Base-by-base conservation (phyloP, 2,113 vertebrate species). In the Lophura nycthemera region DNA sequence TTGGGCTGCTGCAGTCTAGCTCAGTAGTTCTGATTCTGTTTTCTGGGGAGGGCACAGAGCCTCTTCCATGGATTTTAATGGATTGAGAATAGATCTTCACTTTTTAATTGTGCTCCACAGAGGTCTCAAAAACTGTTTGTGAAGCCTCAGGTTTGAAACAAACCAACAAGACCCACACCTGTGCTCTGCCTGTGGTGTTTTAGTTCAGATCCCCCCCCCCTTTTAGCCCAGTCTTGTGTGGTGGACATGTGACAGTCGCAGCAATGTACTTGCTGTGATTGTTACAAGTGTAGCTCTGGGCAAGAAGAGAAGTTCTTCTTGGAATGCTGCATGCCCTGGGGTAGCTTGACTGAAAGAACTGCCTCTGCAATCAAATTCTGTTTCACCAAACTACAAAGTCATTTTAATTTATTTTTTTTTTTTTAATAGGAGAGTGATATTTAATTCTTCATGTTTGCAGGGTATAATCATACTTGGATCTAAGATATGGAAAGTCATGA, bases 401-500 rank as follows among this genome's bases (percentile, higher is more conserved):
- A 54, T 29, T 29, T 50, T 78, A 38, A 22, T 27, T 7, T 17
- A 16, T 7, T 57, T 32, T 12, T 1, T 47, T 15, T 83, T 88
- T 92, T 64, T 92, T 88, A 47, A 96, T 94, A n/a, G 97, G 94
- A 89, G 96, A 96, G 73, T n/a, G 98, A 97, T 96, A 90, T 89
- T 54, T 95, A 64, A 89, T 45, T 97, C 96, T 45, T n/a, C 97
- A 11, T 98, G 94, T 89, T 98, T 97, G 13, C 98, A 98, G 97
- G 97, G 91, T 97, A 97, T 98, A 3, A 76, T 98, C 15, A 96
- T 96, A 95, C 56, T 92, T 94, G 34, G 96, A 97, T 75, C 96
- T 97, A 48, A 50, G 97, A 97, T 96, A 98, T 98, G 97, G 98
- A 98, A 97, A 97, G 91, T 13, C 94, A 96, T 83, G 94, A 97